Conservation (phyloP, 2,888 invertebrate species). For the Athalia rosae region DNA sequence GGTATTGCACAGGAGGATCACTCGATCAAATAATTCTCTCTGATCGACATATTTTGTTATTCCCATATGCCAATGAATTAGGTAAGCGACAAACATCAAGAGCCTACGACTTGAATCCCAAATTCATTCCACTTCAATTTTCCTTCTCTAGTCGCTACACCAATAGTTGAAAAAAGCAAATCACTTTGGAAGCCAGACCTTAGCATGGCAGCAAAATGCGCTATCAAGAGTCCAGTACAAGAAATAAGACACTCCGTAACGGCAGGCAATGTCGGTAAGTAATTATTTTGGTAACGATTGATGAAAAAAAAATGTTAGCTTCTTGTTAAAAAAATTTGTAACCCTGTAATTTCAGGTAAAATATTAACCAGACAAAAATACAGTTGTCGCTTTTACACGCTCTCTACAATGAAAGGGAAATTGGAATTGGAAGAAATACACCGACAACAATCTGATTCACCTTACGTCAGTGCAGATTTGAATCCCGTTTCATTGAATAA, state of each 20-base stretch:
- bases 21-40: constrained; percentile 57
- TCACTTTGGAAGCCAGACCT: constrained; percentile 63
- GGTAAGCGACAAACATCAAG: constrained; percentile 54
- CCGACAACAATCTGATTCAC: constrained; percentile 56
- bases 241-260: constrained; percentile 56
- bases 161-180: constrained; percentile 56
- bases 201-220: constrained; percentile 60
- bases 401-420: constrained; percentile 55
- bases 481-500: constrained; percentile 57
- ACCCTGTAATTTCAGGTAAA: constrained; percentile 55
- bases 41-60: constrained; percentile 61
- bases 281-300: neutral
- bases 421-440: constrained; percentile 58
- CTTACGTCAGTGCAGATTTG: constrained; percentile 66
- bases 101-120: constrained; percentile 3
- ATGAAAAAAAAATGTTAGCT: neutral
- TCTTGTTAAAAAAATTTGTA: neutral
- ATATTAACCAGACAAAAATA: constrained; percentile 63
- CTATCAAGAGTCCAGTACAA: constrained; percentile 57
- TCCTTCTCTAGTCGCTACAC: constrained; percentile 58
- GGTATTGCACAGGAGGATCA: constrained; percentile 69
- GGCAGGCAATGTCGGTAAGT: constrained; percentile 56
- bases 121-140: constrained; percentile 46
- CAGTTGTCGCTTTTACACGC: constrained; percentile 59
- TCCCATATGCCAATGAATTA: constrained; percentile 66